Base-by-base conservation (phyloP, 2,888 invertebrate genomes). In the Julus scandinavius region DNA sequence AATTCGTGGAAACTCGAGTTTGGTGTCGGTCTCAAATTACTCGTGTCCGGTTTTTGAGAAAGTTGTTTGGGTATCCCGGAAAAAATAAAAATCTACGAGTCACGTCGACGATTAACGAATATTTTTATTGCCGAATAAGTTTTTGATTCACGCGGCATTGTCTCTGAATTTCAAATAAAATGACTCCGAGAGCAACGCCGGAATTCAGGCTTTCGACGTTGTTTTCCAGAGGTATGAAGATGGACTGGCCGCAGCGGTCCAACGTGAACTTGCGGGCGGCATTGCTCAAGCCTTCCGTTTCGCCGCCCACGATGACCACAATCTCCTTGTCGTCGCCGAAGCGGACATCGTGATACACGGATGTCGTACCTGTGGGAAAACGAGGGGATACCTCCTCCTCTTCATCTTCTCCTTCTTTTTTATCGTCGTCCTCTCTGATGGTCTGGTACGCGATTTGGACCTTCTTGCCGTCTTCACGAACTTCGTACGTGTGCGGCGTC, bases 181-280 rank as follows among this genome's bases (percentile, higher is more conserved):
- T 94, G 72, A 98, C 94, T 20, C 96, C 96, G 38, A 96, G 93
- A 0, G 98, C 97, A 91, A 96, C 95, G 7, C 96, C 95, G 2
- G 95, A 95, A 92, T 98, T 98, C 87, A 98, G 93, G 92, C 98
- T 98, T 86, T 98, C 96, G 0, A 97, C 94, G 7, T 94, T 94
- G 91, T 94, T 94, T 89, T 94, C 94, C 91, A 98, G 92, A 0
- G 98, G 98, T 90, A 98, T 95, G 92, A 96, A 95, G 50, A 98
- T 91, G 90, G 96, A 94, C 49, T 94, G 92, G 13, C 96, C 96
- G 88, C 94, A 93, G 89, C 92, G 93, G 54, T 92, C 91, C 50
- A 93, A 91, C n/a, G 95, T 94, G 89, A 96, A 93, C 90, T 94
- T 91, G 29, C 91, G 95, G 6, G 96, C 95, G 45, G 95, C 94